Conservation (phyloP, 2,797 vertebrate genomes). For the Smutsia temminckii region DNA sequence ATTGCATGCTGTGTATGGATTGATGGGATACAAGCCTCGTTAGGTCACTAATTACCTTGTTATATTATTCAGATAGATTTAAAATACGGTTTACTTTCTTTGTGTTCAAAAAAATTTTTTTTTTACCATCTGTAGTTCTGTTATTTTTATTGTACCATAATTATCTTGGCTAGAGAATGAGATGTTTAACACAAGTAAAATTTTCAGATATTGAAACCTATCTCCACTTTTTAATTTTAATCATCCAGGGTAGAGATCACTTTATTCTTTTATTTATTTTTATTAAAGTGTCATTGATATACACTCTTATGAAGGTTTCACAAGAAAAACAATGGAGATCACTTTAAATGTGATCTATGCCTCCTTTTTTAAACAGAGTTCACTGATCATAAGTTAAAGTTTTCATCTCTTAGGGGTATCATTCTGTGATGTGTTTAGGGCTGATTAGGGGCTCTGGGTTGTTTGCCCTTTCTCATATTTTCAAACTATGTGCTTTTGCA, state of each 20-base stretch:
- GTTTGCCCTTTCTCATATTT: background rate
- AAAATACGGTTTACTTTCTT: background rate
- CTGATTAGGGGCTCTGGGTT: background rate
- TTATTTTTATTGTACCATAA: slow-evolving; percentile 34
- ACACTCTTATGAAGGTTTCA: no score
- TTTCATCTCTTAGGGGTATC: background rate
- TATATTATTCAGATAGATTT: background rate
- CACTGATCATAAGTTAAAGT: background rate
- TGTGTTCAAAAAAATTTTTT: background rate
- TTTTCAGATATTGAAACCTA: background rate
- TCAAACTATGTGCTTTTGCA: background rate
- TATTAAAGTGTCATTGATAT: no score
- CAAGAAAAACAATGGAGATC: no score
- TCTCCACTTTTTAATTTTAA: slow-evolving; percentile 24
- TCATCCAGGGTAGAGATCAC: background rate
- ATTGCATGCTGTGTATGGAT: no score
- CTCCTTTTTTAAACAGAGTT: background rate
- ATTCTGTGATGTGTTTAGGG: background rate
- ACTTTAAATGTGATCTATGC: background rate
- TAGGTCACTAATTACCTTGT: background rate
- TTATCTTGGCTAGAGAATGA: background rate
- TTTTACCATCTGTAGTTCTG: background rate
- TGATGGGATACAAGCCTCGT: background rate
- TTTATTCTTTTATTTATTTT: no score
- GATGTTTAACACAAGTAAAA: background rate